A percentile compares a stretch with the other conserved stretches of the same genome.
Conservation (phyloP, 2,113 vertebrate species). For the Callionymus lyra region DNA sequence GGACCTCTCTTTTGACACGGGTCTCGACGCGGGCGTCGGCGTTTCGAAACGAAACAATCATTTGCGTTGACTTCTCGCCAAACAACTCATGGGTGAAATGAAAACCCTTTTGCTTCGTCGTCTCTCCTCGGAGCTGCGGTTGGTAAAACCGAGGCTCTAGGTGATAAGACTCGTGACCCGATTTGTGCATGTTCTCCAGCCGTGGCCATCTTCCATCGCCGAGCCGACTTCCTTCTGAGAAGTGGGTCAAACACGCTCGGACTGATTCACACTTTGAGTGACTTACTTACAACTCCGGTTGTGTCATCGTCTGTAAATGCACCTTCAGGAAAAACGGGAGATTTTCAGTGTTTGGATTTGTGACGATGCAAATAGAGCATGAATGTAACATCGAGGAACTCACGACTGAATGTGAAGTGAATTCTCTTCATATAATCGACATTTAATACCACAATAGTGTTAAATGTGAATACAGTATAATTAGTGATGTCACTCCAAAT, state of each 20-base stretch:
- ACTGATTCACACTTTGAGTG: constrained; percentile 25
- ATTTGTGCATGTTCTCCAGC: constrained; percentile 35
- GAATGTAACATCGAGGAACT: no score
- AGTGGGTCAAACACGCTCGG: constrained; percentile 38
- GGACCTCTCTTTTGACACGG: constrained; percentile 20
- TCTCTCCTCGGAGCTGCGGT: constrained; percentile 15
- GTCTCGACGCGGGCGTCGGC: neutral
- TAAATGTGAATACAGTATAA: no score
- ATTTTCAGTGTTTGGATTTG: no score
- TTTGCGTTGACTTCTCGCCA: constrained; percentile 3
- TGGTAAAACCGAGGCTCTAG: constrained; percentile 26
- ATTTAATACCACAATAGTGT: no score
- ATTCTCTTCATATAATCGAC: no score
- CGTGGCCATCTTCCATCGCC: constrained; percentile 24
- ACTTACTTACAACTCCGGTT: constrained; percentile 3
- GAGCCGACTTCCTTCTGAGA: constrained; percentile 36
- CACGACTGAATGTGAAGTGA: no score
- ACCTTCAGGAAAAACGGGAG: no score
- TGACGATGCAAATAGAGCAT: no score
- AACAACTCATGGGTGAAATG: constrained; percentile 2
- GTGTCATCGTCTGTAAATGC: no score
- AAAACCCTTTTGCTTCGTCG: neutral
- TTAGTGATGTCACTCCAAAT: no score
- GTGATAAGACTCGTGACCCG: constrained; percentile 43
- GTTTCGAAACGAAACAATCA: constrained; percentile 14